Percentiles rank a stretch among this genome's conserved stretches.
Evolutionary conservation across 2,797 vertebrate genomes (phyloP).

Genomic region (Poeciliopsis infans): DNA sequence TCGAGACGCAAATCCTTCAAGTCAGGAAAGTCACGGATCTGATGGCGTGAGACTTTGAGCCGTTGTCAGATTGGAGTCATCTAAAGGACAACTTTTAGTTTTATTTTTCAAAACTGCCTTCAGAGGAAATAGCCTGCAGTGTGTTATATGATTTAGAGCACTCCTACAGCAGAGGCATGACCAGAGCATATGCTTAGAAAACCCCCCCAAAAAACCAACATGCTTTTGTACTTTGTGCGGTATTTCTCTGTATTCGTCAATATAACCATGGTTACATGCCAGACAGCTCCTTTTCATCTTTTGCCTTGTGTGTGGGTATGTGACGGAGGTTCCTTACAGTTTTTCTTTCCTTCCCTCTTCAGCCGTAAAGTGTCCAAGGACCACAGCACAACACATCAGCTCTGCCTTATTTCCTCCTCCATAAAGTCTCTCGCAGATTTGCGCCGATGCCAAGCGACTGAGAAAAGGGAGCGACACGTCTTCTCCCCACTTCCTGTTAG

Average conservation of each 20-base stretch:
- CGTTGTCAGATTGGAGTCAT: constrained; percentile 30
- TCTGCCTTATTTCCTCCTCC: background rate
- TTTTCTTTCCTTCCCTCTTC: background rate
- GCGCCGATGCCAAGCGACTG: background rate
- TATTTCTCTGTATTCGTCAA: background rate
- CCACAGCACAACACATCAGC: background rate
- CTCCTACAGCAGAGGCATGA: background rate
- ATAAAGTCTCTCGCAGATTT: background rate
- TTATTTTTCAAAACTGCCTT: constrained; percentile 8
- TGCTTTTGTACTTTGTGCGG: background rate
- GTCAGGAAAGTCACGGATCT: background rate
- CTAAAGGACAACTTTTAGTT: constrained; percentile 16
- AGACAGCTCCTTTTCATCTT: background rate
- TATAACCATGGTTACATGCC: background rate
- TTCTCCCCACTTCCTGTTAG: background rate
- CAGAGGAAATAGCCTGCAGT: constrained; percentile 1
- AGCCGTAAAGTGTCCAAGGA: constrained; percentile 6
- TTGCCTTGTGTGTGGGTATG: background rate
- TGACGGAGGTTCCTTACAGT: background rate
- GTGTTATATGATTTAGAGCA: constrained; percentile 24
- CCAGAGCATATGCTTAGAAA: background rate
- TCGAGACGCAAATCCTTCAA: background rate
- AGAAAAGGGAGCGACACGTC: background rate
- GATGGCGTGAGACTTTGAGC: background rate
- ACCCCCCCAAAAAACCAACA: too few species aligned